A percentile compares a stretch with the other conserved stretches of the same genome.
These are phyloP conservation scores for Anastrepha obliqua DNA, from an alignment of 1,140 invertebrate species.

Conservation along the genomic window DNA sequence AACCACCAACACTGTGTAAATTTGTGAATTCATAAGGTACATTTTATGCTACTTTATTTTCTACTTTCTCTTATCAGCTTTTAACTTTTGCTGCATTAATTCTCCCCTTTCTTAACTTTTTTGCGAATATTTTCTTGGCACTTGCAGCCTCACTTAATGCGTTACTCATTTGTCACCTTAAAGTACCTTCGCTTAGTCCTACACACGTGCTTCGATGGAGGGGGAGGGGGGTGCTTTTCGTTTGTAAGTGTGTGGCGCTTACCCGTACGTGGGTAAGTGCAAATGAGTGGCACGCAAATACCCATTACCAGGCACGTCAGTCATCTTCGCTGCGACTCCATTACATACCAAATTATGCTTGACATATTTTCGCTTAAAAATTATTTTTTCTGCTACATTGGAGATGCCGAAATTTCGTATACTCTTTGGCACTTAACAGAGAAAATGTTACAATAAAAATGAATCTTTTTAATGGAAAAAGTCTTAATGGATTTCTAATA, in stretches of 20 bases:
- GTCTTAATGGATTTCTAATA: no score
- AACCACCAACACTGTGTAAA: no score
- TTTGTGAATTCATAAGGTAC: no score
- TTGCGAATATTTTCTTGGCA: background rate
- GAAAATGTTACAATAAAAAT: background rate
- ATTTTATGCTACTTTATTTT: no score
- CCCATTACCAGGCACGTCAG: background rate
- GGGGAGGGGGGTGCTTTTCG: background rate
- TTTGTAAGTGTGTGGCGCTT: background rate
- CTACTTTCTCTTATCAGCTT: no score
- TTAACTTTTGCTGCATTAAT: background rate
- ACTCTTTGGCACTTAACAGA: background rate
- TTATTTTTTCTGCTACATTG: conserved; percentile 18
- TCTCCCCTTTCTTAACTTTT: background rate
- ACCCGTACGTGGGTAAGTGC: background rate
- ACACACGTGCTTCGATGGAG: background rate
- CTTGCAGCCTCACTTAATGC: conserved; percentile 28
- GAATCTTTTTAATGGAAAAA: no score
- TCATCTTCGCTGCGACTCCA: conserved; percentile 1
- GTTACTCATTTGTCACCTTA: conserved; percentile 9
- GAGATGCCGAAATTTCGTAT: background rate
- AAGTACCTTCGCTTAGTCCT: background rate
- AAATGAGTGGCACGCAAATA: background rate
- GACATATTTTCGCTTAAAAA: conserved; percentile 40
- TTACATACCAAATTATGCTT: conserved; percentile 44